These are phyloP conservation scores for Drosophila orena DNA, from an alignment of 1,140 invertebrate species.

Conservation along the genomic window DNA sequence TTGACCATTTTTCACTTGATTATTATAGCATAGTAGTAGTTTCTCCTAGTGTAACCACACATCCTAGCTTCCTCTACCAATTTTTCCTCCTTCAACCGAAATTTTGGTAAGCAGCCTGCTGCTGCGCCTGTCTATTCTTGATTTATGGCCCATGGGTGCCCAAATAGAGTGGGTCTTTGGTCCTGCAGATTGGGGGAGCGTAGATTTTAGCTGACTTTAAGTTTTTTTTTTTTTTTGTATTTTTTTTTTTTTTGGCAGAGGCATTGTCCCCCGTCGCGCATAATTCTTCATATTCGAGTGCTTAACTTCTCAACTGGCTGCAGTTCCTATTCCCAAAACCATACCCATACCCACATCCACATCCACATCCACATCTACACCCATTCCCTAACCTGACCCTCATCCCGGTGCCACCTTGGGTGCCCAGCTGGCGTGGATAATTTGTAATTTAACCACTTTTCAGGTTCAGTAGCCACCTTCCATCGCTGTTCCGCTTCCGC, in stretches of 20 bases:
- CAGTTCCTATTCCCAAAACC: slow-evolving; percentile 18
- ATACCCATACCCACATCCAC: too few species aligned
- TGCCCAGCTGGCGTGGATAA: slow-evolving; percentile 80
- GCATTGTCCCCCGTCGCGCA: slow-evolving; percentile 67
- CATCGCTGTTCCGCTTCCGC: slow-evolving; percentile 61
- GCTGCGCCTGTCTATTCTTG: slow-evolving; percentile 52
- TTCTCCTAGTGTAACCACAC: slow-evolving; percentile 11
- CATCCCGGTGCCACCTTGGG: slow-evolving; percentile 34
- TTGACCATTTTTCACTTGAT: background rate
- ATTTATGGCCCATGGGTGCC: slow-evolving; percentile 45
- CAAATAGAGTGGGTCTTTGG: slow-evolving; percentile 1
- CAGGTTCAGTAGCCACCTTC: slow-evolving; percentile 77
- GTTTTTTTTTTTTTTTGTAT: slow-evolving; percentile 32
- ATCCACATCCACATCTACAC: background rate
- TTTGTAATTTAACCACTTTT: slow-evolving; percentile 85
- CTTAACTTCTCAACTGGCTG: slow-evolving; percentile 64
- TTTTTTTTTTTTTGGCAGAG: slow-evolving; percentile 15
- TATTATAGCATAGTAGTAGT: background rate
- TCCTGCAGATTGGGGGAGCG: background rate
- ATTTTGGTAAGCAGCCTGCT: slow-evolving; percentile 27
- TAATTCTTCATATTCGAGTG: slow-evolving; percentile 78
- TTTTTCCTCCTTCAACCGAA: slow-evolving; percentile 2
- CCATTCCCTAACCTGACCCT: slow-evolving; percentile 8
- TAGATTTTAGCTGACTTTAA: slow-evolving; percentile 53
- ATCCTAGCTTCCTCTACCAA: background rate